Base-by-base conservation (phyloP, 2,797 vertebrate species). In the Neosalanx taihuensis region DNA sequence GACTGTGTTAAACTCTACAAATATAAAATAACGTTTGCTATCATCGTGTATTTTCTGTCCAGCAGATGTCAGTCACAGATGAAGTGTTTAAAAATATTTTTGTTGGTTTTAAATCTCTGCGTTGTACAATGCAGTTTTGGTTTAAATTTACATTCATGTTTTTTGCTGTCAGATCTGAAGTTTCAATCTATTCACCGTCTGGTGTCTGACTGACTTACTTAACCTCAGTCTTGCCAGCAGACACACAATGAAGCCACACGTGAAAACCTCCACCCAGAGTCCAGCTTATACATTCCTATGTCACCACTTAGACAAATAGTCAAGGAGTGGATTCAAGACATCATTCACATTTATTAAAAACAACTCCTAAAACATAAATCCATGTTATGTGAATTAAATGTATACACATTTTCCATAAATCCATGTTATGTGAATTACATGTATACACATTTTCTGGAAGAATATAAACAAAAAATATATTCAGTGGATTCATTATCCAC, bases 41-140 rank as follows among this genome's bases (percentile, higher is more conserved):
- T 26, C 18, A 2, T 1, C 2, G 70, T 64, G 37, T 26, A 5
- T 60, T 70, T 78, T 72, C 65, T 81, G 67, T 0, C 88, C 89
- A 90, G 61, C 73, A 91, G 90, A 49, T 85, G 87, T 73, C 87
- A 84, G 81, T 75, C 72, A 13, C 53, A 76, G n/a, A n/a, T 67
- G 9, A 64, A 29, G 23, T 26, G 53, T 17, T 49, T n/a, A 18
- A 35, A 12, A 23, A n/a, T 46, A 12, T 46, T 13, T 12, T 41
- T 41, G 10, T 12, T 46, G 41, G 10, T 3, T 46, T 46, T 46
- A 46, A 46, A 46, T 37, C 6, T 46, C 41, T 46, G 41, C 41
- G 7, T 46, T 46, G 10, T 46, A 13, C 41, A 46, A 12, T 46
- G 41, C 41, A 46, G 41, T 46, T 13, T 46, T 46, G 9, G 41